These are phyloP conservation scores for Lacanobia oleracea DNA, from an alignment of 2,888 invertebrate species.

Conservation along the genomic window DNA sequence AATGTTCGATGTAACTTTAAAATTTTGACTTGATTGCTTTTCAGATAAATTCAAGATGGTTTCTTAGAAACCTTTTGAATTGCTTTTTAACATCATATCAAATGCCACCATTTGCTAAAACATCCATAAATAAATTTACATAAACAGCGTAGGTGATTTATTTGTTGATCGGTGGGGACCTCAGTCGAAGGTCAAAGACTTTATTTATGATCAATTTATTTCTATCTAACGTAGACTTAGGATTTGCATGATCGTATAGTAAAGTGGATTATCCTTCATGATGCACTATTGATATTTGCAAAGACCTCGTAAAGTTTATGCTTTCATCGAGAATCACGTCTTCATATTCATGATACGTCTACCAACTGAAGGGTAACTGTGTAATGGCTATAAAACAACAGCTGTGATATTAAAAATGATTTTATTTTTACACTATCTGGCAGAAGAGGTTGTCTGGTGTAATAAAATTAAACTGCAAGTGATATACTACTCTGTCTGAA, in stretches of 20 bases:
- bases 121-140: constrained; percentile 51
- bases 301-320: constrained; percentile 78
- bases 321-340: constrained; percentile 74
- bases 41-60: not conserved
- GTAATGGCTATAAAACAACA: constrained; percentile 58
- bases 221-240: constrained; percentile 78
- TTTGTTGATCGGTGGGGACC: constrained; percentile 64
- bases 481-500: constrained; percentile 34
- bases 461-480: constrained; percentile 48
- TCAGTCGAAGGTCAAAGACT: constrained; percentile 72
- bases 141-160: constrained; percentile 63
- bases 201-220: constrained; percentile 77
- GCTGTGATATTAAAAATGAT: constrained; percentile 60
- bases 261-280: constrained; percentile 81
- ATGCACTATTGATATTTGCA: constrained; percentile 82
- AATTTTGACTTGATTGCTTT: too few species aligned
- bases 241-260: constrained; percentile 79
- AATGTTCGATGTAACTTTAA: too few species aligned
- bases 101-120: constrained; percentile 23
- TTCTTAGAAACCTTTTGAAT: not conserved
- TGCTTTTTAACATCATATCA: not conserved
- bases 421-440: constrained; percentile 34
- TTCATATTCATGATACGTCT: constrained; percentile 65
- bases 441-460: constrained; percentile 19
- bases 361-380: constrained; percentile 40